Base-by-base conservation (phyloP, 2,797 vertebrate species). In the Eutrigla gurnardus region DNA sequence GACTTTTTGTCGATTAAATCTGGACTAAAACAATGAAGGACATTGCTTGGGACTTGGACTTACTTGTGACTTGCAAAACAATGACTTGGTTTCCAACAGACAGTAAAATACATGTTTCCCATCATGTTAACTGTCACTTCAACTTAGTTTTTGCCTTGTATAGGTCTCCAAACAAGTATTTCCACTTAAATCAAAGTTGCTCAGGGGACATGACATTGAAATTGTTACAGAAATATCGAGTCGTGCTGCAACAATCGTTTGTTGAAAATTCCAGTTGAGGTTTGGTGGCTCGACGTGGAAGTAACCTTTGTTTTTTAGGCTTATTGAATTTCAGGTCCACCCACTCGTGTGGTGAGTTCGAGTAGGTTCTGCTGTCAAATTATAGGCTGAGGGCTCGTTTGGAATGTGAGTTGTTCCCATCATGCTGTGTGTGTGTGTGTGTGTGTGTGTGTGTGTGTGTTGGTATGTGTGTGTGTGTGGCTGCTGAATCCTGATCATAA, bases 281-380 rank as follows among this genome's bases (percentile, higher is more conserved):
- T 79, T 60, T 75, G 39, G 55, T 73, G 33, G 17, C 70, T 73
- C 52, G 65, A 64, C 59, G 50, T 77, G 58, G 67, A 80, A 60
- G 58, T 60, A 74, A 73, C 67, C 70, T 85, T 84, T 72, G 58
- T 74, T 70, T 82, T 83, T 73, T 36, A 43, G 81, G 35, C 77
- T 88, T 64, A 73, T 80, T 84, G 78, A 79, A 83, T 86, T 86
- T 84, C 82, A 88, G 78, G 83, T 87, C 87, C 81, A 81, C 84
- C 83, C 84, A 85, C 91, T 79, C 40, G 4, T 79, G 68, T 67
- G 72, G 53, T 61, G 77, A 84, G 69, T 73, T 82, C 11, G 55
- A 76, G 75, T 43, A 72, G 75, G 54, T 69, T 77, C 73, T 84
- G 70, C 73, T 80, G 67, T 82, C 65, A 86, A 86, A 83, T 69